Evolutionary conservation across 2,113 vertebrate genomes (phyloP).

Genomic region (Bos taurus): ARS-UCD2.0 NC_037345.1:41043001-41043500

Average conservation of each 20-base stretch:
- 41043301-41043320: neutral
- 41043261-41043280: neutral
- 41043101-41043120: neutral
- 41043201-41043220: neutral
- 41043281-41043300: neutral
- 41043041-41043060: neutral
- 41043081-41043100: neutral
- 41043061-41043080: fast-evolving
- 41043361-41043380: neutral
- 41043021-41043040: neutral
- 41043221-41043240: neutral
- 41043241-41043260: neutral
- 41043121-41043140: neutral
- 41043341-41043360: fast-evolving
- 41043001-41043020: neutral
- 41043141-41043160: neutral
- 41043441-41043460: neutral
- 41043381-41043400: neutral
- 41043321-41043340: neutral
- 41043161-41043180: neutral
- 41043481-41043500: neutral
- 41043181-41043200: neutral
- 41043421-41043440: neutral
- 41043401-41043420: fast-evolving
- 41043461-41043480: fast-evolving